Conservation (phyloP, 1,140 invertebrate genomes). For the Subanguina moxae region DNA sequence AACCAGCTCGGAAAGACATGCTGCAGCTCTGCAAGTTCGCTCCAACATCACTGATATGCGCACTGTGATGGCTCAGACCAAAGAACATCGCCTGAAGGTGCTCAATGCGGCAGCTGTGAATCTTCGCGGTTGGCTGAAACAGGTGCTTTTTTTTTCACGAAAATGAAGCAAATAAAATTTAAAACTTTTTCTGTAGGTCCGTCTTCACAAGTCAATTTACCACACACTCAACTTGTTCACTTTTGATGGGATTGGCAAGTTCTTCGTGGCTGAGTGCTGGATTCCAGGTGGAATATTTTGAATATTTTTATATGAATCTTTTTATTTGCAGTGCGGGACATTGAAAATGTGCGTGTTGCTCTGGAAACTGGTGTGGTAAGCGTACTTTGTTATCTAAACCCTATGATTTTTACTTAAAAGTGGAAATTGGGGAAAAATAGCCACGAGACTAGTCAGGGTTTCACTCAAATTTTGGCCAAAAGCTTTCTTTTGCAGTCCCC, state of each 20-base stretch:
- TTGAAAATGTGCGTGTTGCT: conserved; percentile 69
- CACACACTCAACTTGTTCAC: conserved; percentile 72
- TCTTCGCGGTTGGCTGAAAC: conserved; percentile 53
- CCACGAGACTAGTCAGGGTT: too few species aligned
- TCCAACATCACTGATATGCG: conserved; percentile 53
- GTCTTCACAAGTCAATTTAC: conserved; percentile 68
- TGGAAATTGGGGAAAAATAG: too few species aligned
- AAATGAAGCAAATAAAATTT: background rate
- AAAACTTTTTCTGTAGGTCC: conserved; percentile 26
- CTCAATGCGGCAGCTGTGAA: conserved; percentile 57
- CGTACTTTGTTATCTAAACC: background rate
- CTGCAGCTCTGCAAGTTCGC: conserved; percentile 46
- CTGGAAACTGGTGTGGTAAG: conserved; percentile 61
- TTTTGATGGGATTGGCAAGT: conserved; percentile 71
- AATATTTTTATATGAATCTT: too few species aligned
- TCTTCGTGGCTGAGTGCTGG: conserved; percentile 98
- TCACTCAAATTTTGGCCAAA: too few species aligned
- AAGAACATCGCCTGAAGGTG: conserved; percentile 56
- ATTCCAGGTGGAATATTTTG: conserved; percentile 71
- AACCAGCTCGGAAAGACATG: conserved; percentile 50
- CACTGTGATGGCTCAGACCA: conserved; percentile 65
- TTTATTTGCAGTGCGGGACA: conserved; percentile 67
- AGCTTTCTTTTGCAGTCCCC: too few species aligned
- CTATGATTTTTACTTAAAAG: conserved; percentile 22
- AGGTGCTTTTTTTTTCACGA: conserved; percentile 26